Evolutionary conservation across 23 tunicate species (phyloP).

Genomic region (Diplosoma virens): DNA sequence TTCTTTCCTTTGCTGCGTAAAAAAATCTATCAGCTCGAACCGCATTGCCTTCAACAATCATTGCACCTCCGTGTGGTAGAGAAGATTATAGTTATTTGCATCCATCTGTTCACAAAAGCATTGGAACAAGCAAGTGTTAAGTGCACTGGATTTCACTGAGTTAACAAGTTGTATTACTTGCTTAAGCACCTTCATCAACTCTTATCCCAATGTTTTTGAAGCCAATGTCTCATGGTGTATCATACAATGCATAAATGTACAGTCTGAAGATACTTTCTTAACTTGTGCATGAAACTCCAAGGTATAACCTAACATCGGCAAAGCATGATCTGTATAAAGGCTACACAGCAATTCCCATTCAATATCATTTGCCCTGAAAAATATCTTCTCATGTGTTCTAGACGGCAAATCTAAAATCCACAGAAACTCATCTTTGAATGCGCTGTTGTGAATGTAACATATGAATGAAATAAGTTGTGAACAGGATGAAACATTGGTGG

Average conservation of each 20-base stretch:
- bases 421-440: not conserved
- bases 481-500: not conserved
- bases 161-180: conserved; percentile 1
- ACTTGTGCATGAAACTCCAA: not conserved
- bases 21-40: not conserved
- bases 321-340: not conserved
- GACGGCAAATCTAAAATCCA: not conserved
- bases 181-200: not conserved
- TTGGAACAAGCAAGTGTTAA: not conserved
- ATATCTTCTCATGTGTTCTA: not conserved
- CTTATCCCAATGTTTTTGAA: not conserved
- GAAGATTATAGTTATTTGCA: not conserved
- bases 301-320: not conserved
- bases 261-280: not conserved
- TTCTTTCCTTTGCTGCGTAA: conserved; percentile 29
- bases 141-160: not conserved
- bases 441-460: no score
- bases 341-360: conserved; percentile 23
- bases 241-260: conserved; percentile 33
- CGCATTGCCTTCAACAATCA: not conserved
- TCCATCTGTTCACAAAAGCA: conserved; percentile 1
- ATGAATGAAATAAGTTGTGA: no score
- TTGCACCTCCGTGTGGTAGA: not conserved
- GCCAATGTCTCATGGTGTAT: not conserved
- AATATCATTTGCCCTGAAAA: conserved; percentile 21